Evolutionary conservation across 2,113 vertebrate genomes (phyloP).

Genomic region (Laticauda colubrina): DNA sequence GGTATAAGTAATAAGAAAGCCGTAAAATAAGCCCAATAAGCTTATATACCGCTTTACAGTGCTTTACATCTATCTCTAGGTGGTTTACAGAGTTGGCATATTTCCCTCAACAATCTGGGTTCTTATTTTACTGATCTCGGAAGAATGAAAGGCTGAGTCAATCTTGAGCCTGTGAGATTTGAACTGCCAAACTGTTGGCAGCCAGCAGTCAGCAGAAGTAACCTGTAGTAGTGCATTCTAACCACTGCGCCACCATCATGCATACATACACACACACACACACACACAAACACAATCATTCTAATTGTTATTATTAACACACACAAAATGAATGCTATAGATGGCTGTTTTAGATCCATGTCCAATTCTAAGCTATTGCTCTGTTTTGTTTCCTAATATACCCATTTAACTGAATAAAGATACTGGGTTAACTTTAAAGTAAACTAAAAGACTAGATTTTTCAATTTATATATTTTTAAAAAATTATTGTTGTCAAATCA

Average conservation of each 20-base stretch:
- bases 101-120: too few species aligned
- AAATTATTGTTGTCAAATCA: constrained; percentile 10
- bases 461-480: not conserved
- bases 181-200: too few species aligned
- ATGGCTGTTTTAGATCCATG: not conserved
- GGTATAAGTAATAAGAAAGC: not conserved
- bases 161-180: too few species aligned
- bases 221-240: too few species aligned
- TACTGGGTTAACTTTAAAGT: not conserved
- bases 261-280: too few species aligned
- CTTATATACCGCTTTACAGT: too few species aligned
- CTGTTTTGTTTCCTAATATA: not conserved
- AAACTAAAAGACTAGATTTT: not conserved
- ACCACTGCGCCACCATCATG: too few species aligned
- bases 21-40: not conserved
- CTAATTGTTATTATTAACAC: not conserved
- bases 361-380: not conserved
- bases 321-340: not conserved
- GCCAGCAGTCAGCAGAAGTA: too few species aligned
- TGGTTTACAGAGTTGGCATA: too few species aligned
- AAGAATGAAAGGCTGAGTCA: too few species aligned
- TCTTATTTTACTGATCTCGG: too few species aligned
- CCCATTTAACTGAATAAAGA: not conserved
- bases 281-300: not conserved
- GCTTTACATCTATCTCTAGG: too few species aligned